Base-by-base conservation (phyloP, 1,140 invertebrate genomes). In the Zaprionus inermis region DNA sequence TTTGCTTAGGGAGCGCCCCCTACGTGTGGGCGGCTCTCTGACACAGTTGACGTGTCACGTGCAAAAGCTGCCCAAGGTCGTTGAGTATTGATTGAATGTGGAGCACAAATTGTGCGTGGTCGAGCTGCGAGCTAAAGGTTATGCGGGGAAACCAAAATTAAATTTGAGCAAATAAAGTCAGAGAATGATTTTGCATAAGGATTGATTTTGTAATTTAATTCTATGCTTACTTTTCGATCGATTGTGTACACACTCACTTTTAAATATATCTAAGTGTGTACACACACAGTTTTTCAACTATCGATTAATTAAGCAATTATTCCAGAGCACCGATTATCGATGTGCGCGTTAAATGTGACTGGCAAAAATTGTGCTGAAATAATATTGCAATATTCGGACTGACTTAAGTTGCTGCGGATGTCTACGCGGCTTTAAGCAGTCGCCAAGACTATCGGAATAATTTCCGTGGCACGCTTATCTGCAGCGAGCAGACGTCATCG, bases 21-120 rank as follows among this genome's bases (percentile, higher is more conserved):
- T 65, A 68, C 34, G 72, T 22, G 41, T 72, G 79, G 69, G 67
- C 16, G 71, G 64, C 69, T 59, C 67, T 63, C 76, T 81, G 84
- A 89, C 84, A 88, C 84, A 88, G 83, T 88, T 80, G 84, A 73
- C 67, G 77, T 44, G 38, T 77, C 84, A 89, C 84, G 84, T 88
- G 84, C 83, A 88, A 66, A 58, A 81, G 82, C 72, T 54, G 36
- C 72, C n/a, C 83, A 88, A 88, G 84, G 84, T 58, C 84, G 55
- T 61, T 55, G 56, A 20, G 20, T 88, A 88, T 88, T 66, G 84
- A 88, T 88, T 88, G 58, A 72, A 58, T 69, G 54, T 28, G 46
- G 22, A 22, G 41, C 28, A 10, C 30, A 36, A 28, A 34, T 55
- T 58, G 64, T 72, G 59, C 28, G 44, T 72, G 58, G 44, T 49